These are phyloP conservation scores for Suncus etruscus DNA, from an alignment of 2,113 vertebrate species.

Conservation along the genomic window DNA sequence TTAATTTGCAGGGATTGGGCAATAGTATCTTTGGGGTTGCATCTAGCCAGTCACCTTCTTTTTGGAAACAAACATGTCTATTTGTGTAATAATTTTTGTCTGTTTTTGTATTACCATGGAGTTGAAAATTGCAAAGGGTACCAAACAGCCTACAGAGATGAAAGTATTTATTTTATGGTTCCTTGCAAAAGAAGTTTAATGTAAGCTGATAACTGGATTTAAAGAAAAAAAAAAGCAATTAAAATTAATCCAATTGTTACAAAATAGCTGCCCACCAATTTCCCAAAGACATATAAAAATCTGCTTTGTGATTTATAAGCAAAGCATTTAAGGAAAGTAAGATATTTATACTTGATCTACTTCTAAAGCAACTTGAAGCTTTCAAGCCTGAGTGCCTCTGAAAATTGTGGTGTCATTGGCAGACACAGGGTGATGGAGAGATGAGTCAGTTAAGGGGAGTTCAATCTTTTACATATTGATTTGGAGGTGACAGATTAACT, in stretches of 20 bases:
- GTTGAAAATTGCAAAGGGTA: not conserved
- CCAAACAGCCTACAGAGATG: not conserved
- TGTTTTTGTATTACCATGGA: not conserved
- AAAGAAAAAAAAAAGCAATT: not conserved
- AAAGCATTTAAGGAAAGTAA: constrained; percentile 22
- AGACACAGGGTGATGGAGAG: constrained; percentile 33
- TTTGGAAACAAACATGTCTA: not conserved
- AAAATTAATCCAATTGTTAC: not conserved
- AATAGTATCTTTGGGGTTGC: too few species aligned
- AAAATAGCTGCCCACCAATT: not conserved
- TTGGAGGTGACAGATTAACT: constrained; percentile 60
- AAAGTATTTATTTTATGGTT: not conserved
- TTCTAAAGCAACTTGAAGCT: constrained; percentile 56
- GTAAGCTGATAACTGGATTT: not conserved
- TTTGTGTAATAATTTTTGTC: not conserved
- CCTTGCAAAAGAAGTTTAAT: not conserved
- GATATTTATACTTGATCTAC: constrained; percentile 43
- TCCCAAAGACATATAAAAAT: not conserved
- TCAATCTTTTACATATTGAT: constrained; percentile 69
- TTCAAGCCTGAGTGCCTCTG: constrained; percentile 65
- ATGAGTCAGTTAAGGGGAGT: constrained; percentile 38
- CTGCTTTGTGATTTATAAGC: constrained; percentile 25
- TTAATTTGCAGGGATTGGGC: not conserved
- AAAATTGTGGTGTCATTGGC: constrained; percentile 71
- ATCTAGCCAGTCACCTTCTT: not conserved